phyloP scores from a whole-genome alignment of 2,797 vertebrate species.

The Thaleichthys pacificus region DNA sequence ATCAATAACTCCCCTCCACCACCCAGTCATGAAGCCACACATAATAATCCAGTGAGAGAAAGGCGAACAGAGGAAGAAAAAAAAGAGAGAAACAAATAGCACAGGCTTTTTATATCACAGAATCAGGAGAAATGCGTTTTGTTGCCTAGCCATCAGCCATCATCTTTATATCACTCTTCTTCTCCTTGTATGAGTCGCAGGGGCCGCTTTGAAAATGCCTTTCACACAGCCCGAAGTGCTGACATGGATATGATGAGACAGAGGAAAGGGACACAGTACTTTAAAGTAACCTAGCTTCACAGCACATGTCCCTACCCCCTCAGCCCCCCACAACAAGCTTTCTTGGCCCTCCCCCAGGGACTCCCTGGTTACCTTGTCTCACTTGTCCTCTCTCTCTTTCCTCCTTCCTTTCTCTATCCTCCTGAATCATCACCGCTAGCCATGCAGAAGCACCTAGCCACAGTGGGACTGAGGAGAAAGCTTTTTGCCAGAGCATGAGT shows the following conservation, averaged over 20 bases:
- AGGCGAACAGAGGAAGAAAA: constrained; percentile 15
- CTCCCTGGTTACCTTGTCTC: constrained; percentile 78
- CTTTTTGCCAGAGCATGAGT: constrained; percentile 76
- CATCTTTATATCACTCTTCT: constrained; percentile 77
- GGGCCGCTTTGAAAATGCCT: constrained; percentile 77
- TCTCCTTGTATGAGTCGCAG: constrained; percentile 56
- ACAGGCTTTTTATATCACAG: constrained; percentile 54
- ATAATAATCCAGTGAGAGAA: no score
- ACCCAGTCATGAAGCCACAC: no score
- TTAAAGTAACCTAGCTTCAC: constrained; percentile 88
- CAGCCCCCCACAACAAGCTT: constrained; percentile 69
- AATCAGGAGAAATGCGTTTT: constrained; percentile 54
- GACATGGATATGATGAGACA: constrained; percentile 99
- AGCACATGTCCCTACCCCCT: constrained; percentile 84
- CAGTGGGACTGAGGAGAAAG: constrained; percentile 86
- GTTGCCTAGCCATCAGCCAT: constrained; percentile 74
- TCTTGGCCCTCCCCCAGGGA: constrained; percentile 84
- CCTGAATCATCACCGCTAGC: constrained; percentile 88
- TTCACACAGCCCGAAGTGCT: constrained; percentile 86
- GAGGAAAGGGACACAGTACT: constrained; percentile 84
- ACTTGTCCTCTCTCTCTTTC: constrained; percentile 60
- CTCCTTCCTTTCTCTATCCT: constrained; percentile 70
- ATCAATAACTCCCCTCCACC: no score
- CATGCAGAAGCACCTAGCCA: constrained; percentile 89
- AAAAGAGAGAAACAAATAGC: constrained; percentile 50